These are phyloP conservation scores for Ditylenchus dipsaci DNA, from an alignment of 1,140 invertebrate species.

Conservation along the genomic window DNA sequence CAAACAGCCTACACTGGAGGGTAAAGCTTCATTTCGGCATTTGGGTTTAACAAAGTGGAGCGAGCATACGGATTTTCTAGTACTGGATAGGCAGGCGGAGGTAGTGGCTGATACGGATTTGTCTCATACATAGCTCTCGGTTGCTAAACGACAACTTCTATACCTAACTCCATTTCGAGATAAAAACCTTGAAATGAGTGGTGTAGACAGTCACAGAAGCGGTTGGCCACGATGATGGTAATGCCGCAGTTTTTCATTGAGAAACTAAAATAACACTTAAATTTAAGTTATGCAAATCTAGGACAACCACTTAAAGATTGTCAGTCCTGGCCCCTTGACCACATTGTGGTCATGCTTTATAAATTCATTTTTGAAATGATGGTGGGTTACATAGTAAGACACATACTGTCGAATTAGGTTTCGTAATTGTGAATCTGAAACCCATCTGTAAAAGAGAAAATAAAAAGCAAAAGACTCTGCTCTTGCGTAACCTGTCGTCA, in stretches of 20 bases:
- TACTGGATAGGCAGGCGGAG: slow-evolving; percentile 55
- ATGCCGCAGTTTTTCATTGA: slow-evolving; percentile 45
- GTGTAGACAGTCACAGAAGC: slow-evolving; percentile 49
- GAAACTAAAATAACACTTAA: slow-evolving; percentile 31
- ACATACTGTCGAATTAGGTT: no score
- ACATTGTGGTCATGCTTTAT: no score
- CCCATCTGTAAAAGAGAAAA: no score
- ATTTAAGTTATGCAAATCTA: no score
- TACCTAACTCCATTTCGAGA: neutral
- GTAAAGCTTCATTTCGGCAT: slow-evolving; percentile 55
- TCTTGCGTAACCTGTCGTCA: no score
- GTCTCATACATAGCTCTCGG: slow-evolving; percentile 52
- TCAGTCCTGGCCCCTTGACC: no score
- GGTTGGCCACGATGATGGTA: slow-evolving; percentile 47
- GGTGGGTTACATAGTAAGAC: no score
- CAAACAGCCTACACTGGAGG: slow-evolving; percentile 50
- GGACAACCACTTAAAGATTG: no score
- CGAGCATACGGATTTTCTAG: slow-evolving; percentile 51
- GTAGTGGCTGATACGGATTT: slow-evolving; percentile 55
- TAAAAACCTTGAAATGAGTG: slow-evolving; percentile 43
- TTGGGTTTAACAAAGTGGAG: slow-evolving; percentile 45
- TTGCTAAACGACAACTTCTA: slow-evolving; percentile 36
- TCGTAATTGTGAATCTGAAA: no score
- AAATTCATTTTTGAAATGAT: no score
- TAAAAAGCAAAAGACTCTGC: no score